A percentile compares a stretch with the other conserved stretches of the same genome.
phyloP scores from a whole-genome alignment of 2,888 invertebrate genomes.

The Theodoxus fluviatilis region DNA sequence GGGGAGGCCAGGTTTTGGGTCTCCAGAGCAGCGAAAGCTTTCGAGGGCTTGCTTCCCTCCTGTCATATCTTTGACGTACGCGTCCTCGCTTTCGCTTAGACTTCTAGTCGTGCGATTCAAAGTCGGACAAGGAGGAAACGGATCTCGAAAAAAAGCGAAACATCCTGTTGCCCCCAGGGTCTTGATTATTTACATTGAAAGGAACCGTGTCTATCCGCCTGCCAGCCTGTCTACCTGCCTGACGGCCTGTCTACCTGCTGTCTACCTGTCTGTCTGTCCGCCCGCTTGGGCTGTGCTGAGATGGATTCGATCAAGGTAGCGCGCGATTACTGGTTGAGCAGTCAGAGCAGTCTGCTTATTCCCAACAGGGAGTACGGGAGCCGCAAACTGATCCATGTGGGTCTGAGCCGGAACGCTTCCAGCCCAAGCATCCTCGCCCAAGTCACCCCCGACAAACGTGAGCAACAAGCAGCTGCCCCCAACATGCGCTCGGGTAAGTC shows the following conservation, averaged over 20 bases:
- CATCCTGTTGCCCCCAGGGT: no score
- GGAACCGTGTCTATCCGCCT: no score
- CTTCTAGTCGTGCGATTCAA: neutral
- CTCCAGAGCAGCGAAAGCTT: no score
- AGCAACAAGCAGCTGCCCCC: neutral
- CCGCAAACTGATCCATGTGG: conserved; percentile 52
- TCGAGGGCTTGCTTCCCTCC: no score
- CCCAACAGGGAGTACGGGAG: conserved; percentile 54
- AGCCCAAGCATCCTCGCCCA: conserved; percentile 11
- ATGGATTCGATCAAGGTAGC: conserved; percentile 25
- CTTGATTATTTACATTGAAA: no score
- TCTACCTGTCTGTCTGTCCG: neutral
- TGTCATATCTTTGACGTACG: no score
- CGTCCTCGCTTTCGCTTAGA: conserved; percentile 23
- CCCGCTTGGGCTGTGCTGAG: neutral
- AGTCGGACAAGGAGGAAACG: no score
- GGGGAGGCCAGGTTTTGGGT: no score
- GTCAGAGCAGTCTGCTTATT: conserved; percentile 49
- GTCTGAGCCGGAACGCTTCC: conserved; percentile 22
- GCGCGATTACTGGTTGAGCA: conserved; percentile 49
- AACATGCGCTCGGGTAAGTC: conserved; percentile 20
- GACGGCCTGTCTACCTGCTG: no score
- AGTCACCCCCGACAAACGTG: neutral
- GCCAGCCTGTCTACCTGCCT: no score
- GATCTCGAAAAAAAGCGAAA: no score